These are phyloP conservation scores for Trissolcus brochymenae DNA, from an alignment of 2,888 invertebrate genomes.

Conservation along the genomic window DNA sequence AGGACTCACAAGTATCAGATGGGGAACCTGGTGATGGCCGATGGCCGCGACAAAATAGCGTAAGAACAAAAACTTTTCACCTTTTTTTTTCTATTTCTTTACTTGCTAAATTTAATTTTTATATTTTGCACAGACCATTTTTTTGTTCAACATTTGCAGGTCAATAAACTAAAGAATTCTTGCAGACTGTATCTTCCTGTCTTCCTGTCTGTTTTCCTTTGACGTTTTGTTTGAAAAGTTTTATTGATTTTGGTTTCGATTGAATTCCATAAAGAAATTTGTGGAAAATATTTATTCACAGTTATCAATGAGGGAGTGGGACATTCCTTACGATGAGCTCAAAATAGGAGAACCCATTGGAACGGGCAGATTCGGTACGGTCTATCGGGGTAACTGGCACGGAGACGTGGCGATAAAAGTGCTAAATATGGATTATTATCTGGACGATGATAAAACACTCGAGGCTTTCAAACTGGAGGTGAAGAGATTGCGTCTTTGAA, in stretches of 20 bases:
- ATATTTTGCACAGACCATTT: background rate
- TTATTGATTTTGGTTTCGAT: constrained; percentile 45
- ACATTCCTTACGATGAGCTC: constrained; percentile 97
- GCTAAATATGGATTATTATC: constrained; percentile 92
- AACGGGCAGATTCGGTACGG: constrained; percentile 94
- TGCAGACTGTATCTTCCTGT: background rate
- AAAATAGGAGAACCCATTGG: constrained; percentile 92
- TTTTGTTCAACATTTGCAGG: background rate
- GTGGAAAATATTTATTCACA: constrained; percentile 70
- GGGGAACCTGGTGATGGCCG: constrained; percentile 78
- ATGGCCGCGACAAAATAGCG: constrained; percentile 90
- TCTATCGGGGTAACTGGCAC: constrained; percentile 97
- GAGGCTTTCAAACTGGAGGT: constrained; percentile 97
- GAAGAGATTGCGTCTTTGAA: background rate
- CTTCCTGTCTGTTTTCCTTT: constrained; percentile 59
- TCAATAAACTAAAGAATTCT: background rate
- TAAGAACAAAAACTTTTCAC: constrained; percentile 75
- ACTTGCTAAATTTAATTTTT: constrained; percentile 4
- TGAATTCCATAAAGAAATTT: constrained; percentile 47
- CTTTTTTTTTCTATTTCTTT: constrained; percentile 3
- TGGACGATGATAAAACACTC: constrained; percentile 89
- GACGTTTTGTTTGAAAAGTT: constrained; percentile 38
- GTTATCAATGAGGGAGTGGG: constrained; percentile 96
- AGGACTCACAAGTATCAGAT: constrained; percentile 86
- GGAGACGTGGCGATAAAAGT: constrained; percentile 98